Evolutionary conservation across 2,113 vertebrate genomes (phyloP).

Genomic region (Stigmatopora nigra): DNA sequence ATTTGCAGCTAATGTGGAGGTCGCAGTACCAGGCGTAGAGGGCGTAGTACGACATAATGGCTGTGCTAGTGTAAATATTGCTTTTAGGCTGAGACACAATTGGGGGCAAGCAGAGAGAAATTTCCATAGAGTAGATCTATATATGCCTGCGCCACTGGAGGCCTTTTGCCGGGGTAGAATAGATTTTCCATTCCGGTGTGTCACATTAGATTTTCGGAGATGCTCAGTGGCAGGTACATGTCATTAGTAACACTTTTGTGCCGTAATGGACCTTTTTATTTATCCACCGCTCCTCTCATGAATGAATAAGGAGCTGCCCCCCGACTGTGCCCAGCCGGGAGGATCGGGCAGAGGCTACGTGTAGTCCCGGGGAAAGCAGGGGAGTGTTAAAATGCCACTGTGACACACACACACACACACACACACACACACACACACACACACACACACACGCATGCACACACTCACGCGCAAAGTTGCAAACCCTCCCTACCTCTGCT

Average conservation of each 20-base stretch:
- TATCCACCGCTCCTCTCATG: slow-evolving; percentile 90
- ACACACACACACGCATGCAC: slow-evolving; percentile 27
- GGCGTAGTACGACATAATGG: slow-evolving; percentile 98
- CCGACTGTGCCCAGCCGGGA: slow-evolving; percentile 67
- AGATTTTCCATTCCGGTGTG: slow-evolving; percentile 88
- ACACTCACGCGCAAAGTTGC: slow-evolving; percentile 24
- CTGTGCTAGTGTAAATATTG: slow-evolving; percentile 94
- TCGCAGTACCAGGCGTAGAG: slow-evolving; percentile 84
- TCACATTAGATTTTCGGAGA: slow-evolving; percentile 99
- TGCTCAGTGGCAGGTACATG: slow-evolving; percentile 94
- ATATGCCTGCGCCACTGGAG: slow-evolving; percentile 59
- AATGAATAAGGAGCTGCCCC: slow-evolving; percentile 89
- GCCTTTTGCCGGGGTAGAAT: slow-evolving; percentile 69
- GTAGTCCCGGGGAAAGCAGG: slow-evolving; percentile 62
- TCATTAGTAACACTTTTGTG: slow-evolving; percentile 99
- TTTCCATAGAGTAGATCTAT: slow-evolving; percentile 73
- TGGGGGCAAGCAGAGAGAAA: slow-evolving; percentile 73
- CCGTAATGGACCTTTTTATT: slow-evolving; percentile 98
- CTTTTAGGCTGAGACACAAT: slow-evolving; percentile 86
- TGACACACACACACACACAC: slow-evolving; percentile 33
- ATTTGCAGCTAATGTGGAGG: slow-evolving; percentile 96
- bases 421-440: slow-evolving; percentile 30
- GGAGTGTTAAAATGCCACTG: slow-evolving; percentile 66
- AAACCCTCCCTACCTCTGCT: slow-evolving; percentile 53
- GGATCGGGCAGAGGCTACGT: slow-evolving; percentile 62